Evolutionary conservation across 2,888 invertebrate species (phyloP).

Genomic region (Drosophila cognata): DNA sequence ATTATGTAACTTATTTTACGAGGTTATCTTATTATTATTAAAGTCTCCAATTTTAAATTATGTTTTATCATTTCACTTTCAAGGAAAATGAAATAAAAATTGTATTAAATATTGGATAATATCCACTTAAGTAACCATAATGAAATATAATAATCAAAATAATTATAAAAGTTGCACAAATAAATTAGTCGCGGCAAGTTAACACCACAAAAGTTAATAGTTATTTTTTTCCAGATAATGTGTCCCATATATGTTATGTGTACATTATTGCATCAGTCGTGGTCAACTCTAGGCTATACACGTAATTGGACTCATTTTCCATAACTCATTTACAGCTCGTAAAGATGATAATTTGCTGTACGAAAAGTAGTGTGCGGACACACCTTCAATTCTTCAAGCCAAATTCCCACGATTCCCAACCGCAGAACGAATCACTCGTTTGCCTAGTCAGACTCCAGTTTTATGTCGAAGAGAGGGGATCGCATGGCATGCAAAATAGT

Average conservation of each 20-base stretch:
- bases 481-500: constrained; percentile 58
- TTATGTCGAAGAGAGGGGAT: constrained; percentile 5
- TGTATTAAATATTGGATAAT: not conserved
- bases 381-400: constrained; percentile 73
- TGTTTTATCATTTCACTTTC: not conserved
- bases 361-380: constrained; percentile 70
- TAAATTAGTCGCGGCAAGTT: constrained; percentile 28
- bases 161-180: not conserved
- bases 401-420: constrained; percentile 79
- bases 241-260: not conserved
- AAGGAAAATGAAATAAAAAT: not conserved
- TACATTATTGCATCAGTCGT: constrained; percentile 28
- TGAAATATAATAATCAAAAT: not conserved
- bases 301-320: constrained; percentile 59
- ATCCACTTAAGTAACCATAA: too few species aligned
- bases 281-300: constrained; percentile 28
- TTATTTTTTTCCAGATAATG: constrained; percentile 24
- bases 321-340: constrained; percentile 67
- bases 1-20: not conserved
- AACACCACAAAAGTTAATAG: constrained; percentile 26
- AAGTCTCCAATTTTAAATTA: not conserved
- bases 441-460: constrained; percentile 56
- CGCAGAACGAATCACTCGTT: constrained; percentile 74
- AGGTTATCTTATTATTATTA: not conserved
- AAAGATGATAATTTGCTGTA: constrained; percentile 67